Evolutionary conservation across 1,140 invertebrate species (phyloP).

Genomic region (Macrobrachium rosenbergii): DNA sequence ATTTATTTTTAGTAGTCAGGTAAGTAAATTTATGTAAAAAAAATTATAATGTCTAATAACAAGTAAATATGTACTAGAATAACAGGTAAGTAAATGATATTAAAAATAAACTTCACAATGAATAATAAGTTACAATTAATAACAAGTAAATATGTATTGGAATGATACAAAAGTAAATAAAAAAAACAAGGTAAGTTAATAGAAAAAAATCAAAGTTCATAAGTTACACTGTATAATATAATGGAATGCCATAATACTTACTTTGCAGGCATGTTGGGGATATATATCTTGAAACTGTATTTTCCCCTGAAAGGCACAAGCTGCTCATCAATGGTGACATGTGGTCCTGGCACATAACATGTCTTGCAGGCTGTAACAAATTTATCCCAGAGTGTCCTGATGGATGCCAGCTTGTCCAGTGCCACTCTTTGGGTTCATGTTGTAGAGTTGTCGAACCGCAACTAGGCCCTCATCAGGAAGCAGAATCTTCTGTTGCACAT

Average conservation of each 20-base stretch:
- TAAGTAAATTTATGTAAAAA: no score
- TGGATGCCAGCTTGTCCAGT: not conserved
- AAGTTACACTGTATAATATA: not conserved
- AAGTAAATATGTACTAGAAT: not conserved
- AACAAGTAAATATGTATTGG: not conserved
- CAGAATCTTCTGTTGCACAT: no score
- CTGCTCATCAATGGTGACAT: slow-evolving; percentile 4
- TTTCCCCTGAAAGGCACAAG: not conserved
- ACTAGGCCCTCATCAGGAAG: not conserved
- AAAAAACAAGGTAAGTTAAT: not conserved
- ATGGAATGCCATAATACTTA: not conserved
- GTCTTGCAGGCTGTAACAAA: not conserved
- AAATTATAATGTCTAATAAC: no score
- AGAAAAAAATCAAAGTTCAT: not conserved
- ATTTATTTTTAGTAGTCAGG: no score
- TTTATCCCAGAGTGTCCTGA: not conserved
- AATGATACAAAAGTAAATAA: not conserved
- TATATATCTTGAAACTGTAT: not conserved
- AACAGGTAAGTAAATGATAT: slow-evolving; percentile 9
- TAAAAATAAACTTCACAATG: not conserved
- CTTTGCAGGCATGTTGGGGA: not conserved
- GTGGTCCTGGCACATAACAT: not conserved
- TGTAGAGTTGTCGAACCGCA: not conserved
- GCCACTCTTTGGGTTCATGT: not conserved
- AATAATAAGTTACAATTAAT: not conserved